Percentiles rank a stretch among this genome's conserved stretches.
These are phyloP conservation scores for Phyllotreta cruciferae DNA, from an alignment of 2,888 invertebrate genomes.

Conservation along the genomic window DNA sequence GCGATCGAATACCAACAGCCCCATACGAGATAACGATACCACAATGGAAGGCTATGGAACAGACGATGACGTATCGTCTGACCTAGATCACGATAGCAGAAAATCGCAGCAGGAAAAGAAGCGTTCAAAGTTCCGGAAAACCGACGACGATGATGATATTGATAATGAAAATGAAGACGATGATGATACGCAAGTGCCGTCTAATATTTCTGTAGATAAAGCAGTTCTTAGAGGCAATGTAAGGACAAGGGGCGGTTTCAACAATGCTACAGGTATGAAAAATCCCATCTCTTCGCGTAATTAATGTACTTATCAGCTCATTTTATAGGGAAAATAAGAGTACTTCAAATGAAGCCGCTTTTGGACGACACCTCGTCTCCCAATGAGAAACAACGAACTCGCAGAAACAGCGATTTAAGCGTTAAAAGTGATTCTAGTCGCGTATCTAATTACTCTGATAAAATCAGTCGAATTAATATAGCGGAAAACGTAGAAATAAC, in stretches of 20 bases:
- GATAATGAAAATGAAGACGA: conserved; percentile 44
- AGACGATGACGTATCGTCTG: conserved; percentile 48
- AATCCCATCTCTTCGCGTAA: neutral
- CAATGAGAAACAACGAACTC: conserved; percentile 34
- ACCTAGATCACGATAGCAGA: conserved; percentile 34
- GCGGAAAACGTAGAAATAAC: conserved; percentile 52
- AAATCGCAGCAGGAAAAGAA: conserved; percentile 30
- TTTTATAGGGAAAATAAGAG: conserved; percentile 41
- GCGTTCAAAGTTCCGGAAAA: too few relatives aligned
- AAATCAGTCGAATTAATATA: conserved; percentile 51
- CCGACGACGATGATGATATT: conserved; percentile 32
- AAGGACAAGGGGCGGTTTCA: conserved; percentile 26
- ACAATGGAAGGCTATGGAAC: conserved; percentile 53
- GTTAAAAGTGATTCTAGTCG: conserved; percentile 49
- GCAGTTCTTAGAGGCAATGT: conserved; percentile 27
- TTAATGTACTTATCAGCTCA: conserved; percentile 15
- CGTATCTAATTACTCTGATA: conserved; percentile 49
- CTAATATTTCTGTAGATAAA: conserved; percentile 39
- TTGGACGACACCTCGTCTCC: conserved; percentile 33
- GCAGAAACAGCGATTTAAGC: conserved; percentile 51
- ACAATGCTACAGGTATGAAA: conserved; percentile 29
- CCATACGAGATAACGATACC: conserved; percentile 30
- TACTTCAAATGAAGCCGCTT: conserved; percentile 18
- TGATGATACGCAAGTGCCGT: conserved; percentile 45
- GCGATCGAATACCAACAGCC: conserved; percentile 20